Conservation (phyloP, 2,113 vertebrate species). For the Rhea americana region DNA sequence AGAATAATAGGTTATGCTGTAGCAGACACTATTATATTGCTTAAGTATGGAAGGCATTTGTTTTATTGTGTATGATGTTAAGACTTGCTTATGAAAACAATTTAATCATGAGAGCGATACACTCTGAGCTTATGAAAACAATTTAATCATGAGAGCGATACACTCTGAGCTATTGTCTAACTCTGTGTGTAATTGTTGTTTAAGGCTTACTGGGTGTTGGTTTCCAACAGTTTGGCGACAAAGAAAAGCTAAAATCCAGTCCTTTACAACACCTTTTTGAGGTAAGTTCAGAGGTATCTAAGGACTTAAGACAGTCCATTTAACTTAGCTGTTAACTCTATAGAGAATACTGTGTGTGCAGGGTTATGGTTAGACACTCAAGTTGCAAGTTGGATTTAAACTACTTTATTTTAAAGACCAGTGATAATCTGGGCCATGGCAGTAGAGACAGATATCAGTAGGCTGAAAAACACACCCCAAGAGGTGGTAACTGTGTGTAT, state of each 20-base stretch:
- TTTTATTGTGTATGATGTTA: not conserved
- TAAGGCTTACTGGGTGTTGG: conserved; percentile 91
- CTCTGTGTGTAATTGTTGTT: conserved; percentile 33
- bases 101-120: not conserved
- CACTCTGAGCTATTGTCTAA: not conserved
- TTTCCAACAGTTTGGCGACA: conserved; percentile 85
- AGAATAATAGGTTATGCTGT: not conserved
- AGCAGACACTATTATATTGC: not conserved
- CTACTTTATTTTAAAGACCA: not conserved
- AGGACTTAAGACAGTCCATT: not conserved
- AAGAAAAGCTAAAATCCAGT: conserved; percentile 86
- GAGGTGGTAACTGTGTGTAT: not conserved
- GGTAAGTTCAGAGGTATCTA: conserved; percentile 75
- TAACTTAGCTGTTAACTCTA: not conserved
- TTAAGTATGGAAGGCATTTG: not conserved
- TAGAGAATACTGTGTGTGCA: not conserved
- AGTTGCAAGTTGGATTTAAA: not conserved
- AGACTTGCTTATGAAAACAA: not conserved
- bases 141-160: not conserved
- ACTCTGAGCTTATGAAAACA: not conserved
- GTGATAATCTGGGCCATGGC: not conserved
- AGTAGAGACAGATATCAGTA: not conserved
- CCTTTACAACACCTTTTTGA: conserved; percentile 95
- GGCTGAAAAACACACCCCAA: accelerated
- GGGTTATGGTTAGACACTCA: not conserved